These are phyloP conservation scores for Valencia hispanica DNA, from an alignment of 2,797 vertebrate genomes.

Conservation along the genomic window DNA sequence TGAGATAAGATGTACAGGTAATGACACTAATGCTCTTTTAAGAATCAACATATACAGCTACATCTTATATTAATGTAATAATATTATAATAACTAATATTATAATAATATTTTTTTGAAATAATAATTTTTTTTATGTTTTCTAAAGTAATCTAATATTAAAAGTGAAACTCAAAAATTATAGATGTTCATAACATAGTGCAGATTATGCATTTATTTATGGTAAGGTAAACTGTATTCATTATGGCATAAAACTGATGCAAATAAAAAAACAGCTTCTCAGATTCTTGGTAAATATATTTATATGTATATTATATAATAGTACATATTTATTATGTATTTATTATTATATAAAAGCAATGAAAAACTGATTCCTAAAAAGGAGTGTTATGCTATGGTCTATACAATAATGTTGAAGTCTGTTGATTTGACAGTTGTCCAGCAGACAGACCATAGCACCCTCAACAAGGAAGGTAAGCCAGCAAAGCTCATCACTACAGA, in stretches of 20 bases:
- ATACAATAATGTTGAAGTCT: not conserved
- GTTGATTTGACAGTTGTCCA: not conserved
- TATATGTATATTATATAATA: not conserved
- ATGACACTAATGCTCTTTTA: not conserved
- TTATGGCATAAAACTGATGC: not conserved
- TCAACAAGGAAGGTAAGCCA: not conserved
- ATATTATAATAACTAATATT: too few species aligned
- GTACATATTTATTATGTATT: not conserved
- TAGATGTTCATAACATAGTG: not conserved
- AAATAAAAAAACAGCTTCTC: not conserved
- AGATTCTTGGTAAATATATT: not conserved
- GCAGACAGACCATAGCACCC: not conserved
- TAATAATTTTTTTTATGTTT: too few species aligned
- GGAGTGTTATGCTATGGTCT: not conserved
- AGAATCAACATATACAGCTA: not conserved
- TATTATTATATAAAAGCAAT: not conserved
- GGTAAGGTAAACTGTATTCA: not conserved
- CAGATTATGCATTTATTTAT: not conserved
- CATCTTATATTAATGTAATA: too few species aligned
- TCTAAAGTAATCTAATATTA: not conserved
- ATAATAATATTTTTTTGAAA: too few species aligned
- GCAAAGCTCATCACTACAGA: not conserved
- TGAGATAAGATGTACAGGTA: conserved; percentile 13
- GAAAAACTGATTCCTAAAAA: not conserved
- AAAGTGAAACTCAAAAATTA: not conserved